Evolutionary conservation across 2,797 vertebrate genomes (phyloP).

Genomic region (Schizothorax lantsangensis): DNA sequence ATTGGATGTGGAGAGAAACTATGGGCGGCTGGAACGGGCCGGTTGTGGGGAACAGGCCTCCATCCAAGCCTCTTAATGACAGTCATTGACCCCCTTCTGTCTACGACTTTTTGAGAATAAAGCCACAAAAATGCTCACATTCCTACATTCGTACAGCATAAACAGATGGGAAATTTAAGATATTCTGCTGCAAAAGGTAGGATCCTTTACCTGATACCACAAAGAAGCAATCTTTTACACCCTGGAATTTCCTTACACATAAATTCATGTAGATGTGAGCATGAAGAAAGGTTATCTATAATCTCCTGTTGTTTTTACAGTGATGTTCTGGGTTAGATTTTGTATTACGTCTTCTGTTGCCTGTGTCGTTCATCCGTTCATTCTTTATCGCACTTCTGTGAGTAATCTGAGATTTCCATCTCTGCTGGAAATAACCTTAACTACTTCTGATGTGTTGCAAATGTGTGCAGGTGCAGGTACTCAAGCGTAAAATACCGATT

Average conservation of each 20-base stretch:
- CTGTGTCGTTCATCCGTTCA: conserved; percentile 47
- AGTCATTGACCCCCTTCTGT: conserved; percentile 67
- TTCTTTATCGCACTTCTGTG: conserved; percentile 43
- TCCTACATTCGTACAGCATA: conserved; percentile 73
- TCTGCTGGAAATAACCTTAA: conserved; percentile 54
- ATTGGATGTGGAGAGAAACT: conserved; percentile 53
- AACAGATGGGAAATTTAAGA: conserved; percentile 75
- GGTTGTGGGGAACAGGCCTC: conserved; percentile 50
- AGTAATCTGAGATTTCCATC: conserved; percentile 54
- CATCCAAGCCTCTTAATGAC: conserved; percentile 63
- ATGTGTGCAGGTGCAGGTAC: conserved; percentile 60
- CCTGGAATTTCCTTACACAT: conserved; percentile 20
- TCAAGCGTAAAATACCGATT: conserved; percentile 59
- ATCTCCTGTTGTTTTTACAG: neutral
- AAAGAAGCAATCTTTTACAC: conserved; percentile 33
- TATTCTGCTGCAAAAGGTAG: conserved; percentile 43
- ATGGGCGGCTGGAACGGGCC: conserved; percentile 40
- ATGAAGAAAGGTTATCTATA: neutral
- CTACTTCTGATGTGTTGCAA: conserved; percentile 50
- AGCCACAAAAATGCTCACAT: conserved; percentile 76
- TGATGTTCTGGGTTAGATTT: conserved; percentile 23
- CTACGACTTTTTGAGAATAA: conserved; percentile 66
- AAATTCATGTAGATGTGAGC: conserved; percentile 10
- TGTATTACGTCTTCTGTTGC: conserved; percentile 56
- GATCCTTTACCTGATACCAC: conserved; percentile 63